These are phyloP conservation scores for Boulengeromyrus knoepffleri DNA, from an alignment of 2,113 vertebrate genomes.

Conservation along the genomic window DNA sequence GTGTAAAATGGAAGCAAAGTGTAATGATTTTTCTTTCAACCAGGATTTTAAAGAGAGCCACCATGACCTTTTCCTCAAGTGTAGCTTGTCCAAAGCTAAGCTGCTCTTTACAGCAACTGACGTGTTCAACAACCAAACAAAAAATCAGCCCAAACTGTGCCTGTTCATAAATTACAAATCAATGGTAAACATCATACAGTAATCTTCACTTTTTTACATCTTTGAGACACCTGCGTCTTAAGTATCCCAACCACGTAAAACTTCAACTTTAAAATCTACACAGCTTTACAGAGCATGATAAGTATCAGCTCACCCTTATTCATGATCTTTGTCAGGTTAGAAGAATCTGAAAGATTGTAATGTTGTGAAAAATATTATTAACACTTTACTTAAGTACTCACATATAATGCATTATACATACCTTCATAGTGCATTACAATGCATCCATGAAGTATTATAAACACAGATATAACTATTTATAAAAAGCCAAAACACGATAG, in stretches of 20 bases:
- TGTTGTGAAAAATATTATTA: neutral
- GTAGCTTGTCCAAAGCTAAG: neutral
- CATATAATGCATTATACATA: neutral
- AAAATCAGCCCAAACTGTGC: neutral
- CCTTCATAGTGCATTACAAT: neutral
- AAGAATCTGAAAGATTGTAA: neutral
- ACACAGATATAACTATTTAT: neutral
- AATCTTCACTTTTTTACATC: neutral
- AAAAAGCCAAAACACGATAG: neutral
- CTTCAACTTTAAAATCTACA: neutral
- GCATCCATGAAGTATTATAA: no score
- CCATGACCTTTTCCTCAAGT: neutral
- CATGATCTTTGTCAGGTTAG: neutral
- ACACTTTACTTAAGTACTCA: neutral
- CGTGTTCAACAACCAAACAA: neutral
- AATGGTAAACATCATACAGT: neutral
- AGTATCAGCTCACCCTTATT: neutral
- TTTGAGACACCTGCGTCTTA: neutral
- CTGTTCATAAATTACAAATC: neutral
- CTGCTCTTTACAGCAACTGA: neutral
- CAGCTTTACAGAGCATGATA: neutral
- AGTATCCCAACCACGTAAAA: neutral
- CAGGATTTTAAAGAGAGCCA: neutral
- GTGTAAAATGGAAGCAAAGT: neutral
- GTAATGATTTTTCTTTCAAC: neutral